These are phyloP conservation scores for Bimastos eiseni DNA, from an alignment of 2,888 invertebrate species.

Conservation along the genomic window DNA sequence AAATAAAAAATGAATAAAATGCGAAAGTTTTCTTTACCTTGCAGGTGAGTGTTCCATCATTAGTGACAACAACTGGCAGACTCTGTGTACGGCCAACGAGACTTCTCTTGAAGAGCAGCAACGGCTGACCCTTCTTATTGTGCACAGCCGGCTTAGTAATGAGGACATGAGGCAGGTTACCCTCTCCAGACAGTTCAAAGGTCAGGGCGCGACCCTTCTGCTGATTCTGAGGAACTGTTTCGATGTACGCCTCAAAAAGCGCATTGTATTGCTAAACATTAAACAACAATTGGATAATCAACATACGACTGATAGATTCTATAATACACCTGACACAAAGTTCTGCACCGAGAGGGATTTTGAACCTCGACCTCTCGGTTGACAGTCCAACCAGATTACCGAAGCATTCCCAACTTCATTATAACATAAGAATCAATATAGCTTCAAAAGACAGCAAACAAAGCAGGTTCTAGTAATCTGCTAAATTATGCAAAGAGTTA, in stretches of 20 bases:
- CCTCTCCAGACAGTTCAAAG: conserved; percentile 62
- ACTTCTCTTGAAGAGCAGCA: conserved; percentile 59
- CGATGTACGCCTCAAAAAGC: conserved; percentile 58
- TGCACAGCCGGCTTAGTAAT: conserved; percentile 57
- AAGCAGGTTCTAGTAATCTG: too few species aligned
- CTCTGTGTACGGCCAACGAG: conserved; percentile 55
- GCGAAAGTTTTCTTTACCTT: conserved; percentile 55
- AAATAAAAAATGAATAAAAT: not conserved
- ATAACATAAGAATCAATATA: too few species aligned
- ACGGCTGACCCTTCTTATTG: conserved; percentile 61
- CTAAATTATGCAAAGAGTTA: too few species aligned
- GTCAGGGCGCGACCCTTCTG: conserved; percentile 55
- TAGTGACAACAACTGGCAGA: conserved; percentile 56
- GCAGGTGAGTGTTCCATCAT: conserved; percentile 61
- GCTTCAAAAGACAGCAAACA: too few species aligned
- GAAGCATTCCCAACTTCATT: too few species aligned
- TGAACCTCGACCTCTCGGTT: too few species aligned
- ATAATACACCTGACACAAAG: not conserved
- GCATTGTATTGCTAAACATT: conserved; percentile 54
- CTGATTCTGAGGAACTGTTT: conserved; percentile 52
- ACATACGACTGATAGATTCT: not conserved
- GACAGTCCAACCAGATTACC: too few species aligned
- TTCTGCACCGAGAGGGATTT: too few species aligned
- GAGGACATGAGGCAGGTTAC: conserved; percentile 60
- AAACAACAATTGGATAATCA: not conserved